Percentiles rank a stretch among this genome's conserved stretches.
Evolutionary conservation across 2,888 invertebrate genomes (phyloP).

Genomic region (Stenodera caucasica): DNA sequence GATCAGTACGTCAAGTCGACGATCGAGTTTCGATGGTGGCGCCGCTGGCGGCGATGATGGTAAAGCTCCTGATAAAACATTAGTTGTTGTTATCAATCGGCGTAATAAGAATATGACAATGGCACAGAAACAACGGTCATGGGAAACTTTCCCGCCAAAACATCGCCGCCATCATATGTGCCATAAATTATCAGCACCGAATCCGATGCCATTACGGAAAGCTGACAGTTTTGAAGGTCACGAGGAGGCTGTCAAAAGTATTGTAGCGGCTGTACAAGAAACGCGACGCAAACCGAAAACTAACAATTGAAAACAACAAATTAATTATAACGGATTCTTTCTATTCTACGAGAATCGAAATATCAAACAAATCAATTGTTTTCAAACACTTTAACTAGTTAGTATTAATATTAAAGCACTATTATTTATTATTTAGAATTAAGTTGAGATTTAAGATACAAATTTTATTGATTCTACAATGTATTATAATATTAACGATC

Average conservation of each 20-base stretch:
- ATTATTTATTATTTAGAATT: too few species aligned
- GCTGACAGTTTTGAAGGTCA: slow-evolving; percentile 71
- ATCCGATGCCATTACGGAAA: slow-evolving; percentile 56
- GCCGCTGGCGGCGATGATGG: slow-evolving; percentile 55
- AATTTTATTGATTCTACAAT: too few species aligned
- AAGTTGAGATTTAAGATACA: too few species aligned
- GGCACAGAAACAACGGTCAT: slow-evolving; percentile 64
- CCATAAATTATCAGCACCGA: slow-evolving; percentile 45
- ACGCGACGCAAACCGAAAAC: slow-evolving; percentile 60
- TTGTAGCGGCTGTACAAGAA: slow-evolving; percentile 69
- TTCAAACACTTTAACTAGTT: too few species aligned
- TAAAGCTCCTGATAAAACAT: slow-evolving; percentile 51
- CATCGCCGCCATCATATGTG: slow-evolving; percentile 53
- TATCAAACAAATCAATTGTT: neutral
- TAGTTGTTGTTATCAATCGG: slow-evolving; percentile 59
- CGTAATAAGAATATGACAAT: slow-evolving; percentile 53
- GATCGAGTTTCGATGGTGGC: slow-evolving; percentile 58
- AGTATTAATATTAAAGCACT: too few species aligned
- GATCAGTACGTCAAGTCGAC: slow-evolving; percentile 60
- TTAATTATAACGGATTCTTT: slow-evolving; percentile 14
- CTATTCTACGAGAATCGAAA: slow-evolving; percentile 12
- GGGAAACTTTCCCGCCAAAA: slow-evolving; percentile 66
- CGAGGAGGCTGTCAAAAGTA: slow-evolving; percentile 67
- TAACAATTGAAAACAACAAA: slow-evolving; percentile 44
- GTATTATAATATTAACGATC: too few species aligned